A percentile compares a stretch with the other conserved stretches of the same genome.
phyloP scores from a whole-genome alignment of 2,888 invertebrate species.

The Psylliodes chrysocephalus region DNA sequence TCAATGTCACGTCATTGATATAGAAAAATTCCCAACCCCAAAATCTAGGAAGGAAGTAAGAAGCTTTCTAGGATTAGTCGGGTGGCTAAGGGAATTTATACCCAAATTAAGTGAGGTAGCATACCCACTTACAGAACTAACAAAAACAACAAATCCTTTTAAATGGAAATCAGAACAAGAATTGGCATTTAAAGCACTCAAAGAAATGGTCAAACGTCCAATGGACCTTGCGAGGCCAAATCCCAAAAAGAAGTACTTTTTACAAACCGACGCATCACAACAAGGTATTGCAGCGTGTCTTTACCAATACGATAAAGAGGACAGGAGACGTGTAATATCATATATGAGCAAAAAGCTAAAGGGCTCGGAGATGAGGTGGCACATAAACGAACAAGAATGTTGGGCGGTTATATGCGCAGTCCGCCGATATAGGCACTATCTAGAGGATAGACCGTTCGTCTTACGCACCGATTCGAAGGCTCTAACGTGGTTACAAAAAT shows the following conservation, averaged over 20 bases:
- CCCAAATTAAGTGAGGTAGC: slow-evolving; percentile 41
- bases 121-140: slow-evolving; percentile 43
- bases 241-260: slow-evolving; percentile 29
- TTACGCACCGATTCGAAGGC: slow-evolving; percentile 36
- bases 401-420: slow-evolving; percentile 27
- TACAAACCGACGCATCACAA: slow-evolving; percentile 46
- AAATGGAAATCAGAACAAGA: slow-evolving; percentile 34
- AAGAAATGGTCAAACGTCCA: slow-evolving; percentile 31
- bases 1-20: slow-evolving; percentile 26
- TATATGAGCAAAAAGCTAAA: slow-evolving; percentile 30
- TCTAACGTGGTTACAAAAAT: slow-evolving; percentile 30
- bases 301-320: slow-evolving; percentile 33
- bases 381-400: slow-evolving; percentile 41
- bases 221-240: slow-evolving; percentile 40
- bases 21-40: slow-evolving; percentile 18
- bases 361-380: slow-evolving; percentile 10
- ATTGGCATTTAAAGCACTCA: slow-evolving; percentile 31
- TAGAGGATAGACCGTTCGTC: slow-evolving; percentile 34
- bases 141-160: too few relatives aligned
- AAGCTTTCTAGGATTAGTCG: slow-evolving; percentile 44
- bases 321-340: slow-evolving; percentile 19
- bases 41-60: slow-evolving; percentile 31
- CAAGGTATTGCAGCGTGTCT: slow-evolving; percentile 44
- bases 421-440: slow-evolving; percentile 33
- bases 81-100: slow-evolving; percentile 50